Evolutionary conservation across 2,888 invertebrate species (phyloP), one percentile per base, ranked within the genome.

Genomic region (Diaperis boleti): DNA sequence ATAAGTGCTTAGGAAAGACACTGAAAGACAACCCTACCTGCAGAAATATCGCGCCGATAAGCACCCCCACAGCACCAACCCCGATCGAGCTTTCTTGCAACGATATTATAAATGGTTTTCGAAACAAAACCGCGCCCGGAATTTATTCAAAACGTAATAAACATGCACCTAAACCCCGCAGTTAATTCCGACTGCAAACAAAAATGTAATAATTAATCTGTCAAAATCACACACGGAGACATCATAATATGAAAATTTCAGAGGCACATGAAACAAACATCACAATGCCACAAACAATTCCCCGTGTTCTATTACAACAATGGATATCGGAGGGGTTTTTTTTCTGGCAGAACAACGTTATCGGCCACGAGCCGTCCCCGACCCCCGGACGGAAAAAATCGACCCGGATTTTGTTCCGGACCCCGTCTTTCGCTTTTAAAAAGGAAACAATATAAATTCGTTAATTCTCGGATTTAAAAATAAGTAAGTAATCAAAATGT

Each of bases 141-240:
- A 26, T 49, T 56, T 59, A 59, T 63, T 59, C 59, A 59, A 59
- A 60, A 56, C 54, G 55, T 20, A 45, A 45, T 61, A 45, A 55
- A 55, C 47, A 42, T 57, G 62, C 62, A 62, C 62, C 62, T 62
- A 56, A 49, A 49, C 35, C 55, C 14, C 33, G 62, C 62, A 49
- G 41, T 64, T 64, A 39, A 64, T 64, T 64, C 59, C 33, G 41
- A 13, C 45, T 52, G 42, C 62, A 66, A 69, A 73, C 72, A 74
- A 73, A 74, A 74, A 73, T 73, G 68, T 67, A 76, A 79, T 79
- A 78, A 79, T 79, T 79, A 79, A 78, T 78, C 78, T 79, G 79
- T 79, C 79, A 79, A 79, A 78, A 77, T 78, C 79, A 79, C 72
- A 72, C 76, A 73, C 72, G 68, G 70, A 74, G 76, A 78, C 77